Percentiles rank a stretch among this genome's conserved stretches.
phyloP scores from a whole-genome alignment of 2,888 invertebrate genomes.

The Chrysopilus asiliformis region DNA sequence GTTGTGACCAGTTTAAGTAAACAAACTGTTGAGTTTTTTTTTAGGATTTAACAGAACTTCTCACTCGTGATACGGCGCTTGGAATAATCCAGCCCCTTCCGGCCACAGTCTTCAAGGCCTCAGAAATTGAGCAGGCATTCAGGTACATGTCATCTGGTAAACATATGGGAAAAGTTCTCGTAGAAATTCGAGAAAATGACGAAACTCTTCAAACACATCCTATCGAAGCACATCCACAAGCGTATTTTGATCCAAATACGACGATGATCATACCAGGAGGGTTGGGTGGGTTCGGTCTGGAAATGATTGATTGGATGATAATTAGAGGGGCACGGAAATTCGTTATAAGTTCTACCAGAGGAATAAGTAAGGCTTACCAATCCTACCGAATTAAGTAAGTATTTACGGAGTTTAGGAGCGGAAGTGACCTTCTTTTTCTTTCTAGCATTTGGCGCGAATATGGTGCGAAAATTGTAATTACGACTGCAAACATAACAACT shows the following conservation, averaged over 20 bases:
- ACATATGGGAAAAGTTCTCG: constrained; percentile 61
- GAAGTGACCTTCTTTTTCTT: not conserved
- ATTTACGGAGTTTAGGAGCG: constrained; percentile 1
- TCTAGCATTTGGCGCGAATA: constrained; percentile 54
- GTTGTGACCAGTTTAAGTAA: constrained; percentile 9
- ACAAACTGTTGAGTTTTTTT: constrained; percentile 5
- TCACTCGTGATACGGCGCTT: constrained; percentile 48
- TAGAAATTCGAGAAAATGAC: constrained; percentile 29
- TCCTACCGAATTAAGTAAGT: constrained; percentile 49
- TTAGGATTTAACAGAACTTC: constrained; percentile 38
- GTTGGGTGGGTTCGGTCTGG: constrained; percentile 84
- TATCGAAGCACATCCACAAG: constrained; percentile 23
- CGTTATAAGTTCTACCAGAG: constrained; percentile 67
- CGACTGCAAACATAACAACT: constrained; percentile 56
- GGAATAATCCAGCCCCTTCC: constrained; percentile 58
- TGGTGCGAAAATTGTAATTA: constrained; percentile 53
- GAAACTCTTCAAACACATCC: constrained; percentile 22
- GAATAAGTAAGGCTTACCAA: constrained; percentile 72
- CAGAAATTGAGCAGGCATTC: constrained; percentile 60
- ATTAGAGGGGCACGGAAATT: constrained; percentile 66
- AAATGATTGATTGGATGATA: constrained; percentile 75
- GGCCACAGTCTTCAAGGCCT: constrained; percentile 46
- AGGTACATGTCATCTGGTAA: constrained; percentile 51
- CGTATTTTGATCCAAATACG: constrained; percentile 25
- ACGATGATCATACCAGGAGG: constrained; percentile 59